These are phyloP conservation scores for Ibycter americanus DNA, from an alignment of 2,797 vertebrate genomes.

Conservation along the genomic window DNA sequence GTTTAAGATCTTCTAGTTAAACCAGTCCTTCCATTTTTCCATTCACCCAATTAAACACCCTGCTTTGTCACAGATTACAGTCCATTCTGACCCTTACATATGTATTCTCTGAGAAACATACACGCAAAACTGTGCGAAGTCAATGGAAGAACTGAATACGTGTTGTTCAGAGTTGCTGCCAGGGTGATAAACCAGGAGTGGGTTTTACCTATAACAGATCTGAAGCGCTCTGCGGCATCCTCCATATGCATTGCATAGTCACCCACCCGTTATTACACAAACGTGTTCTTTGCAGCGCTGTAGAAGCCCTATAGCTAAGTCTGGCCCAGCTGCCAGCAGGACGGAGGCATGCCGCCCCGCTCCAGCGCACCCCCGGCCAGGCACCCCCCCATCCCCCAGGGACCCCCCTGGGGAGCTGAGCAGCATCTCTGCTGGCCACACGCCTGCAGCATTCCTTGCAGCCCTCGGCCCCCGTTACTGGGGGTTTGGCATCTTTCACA, in stretches of 20 bases:
- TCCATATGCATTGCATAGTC: background rate
- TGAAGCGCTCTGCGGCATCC: background rate
- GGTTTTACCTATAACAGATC: background rate
- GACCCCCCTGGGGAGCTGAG: accelerated
- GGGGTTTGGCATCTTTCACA: background rate
- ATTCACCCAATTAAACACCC: background rate
- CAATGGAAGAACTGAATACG: background rate
- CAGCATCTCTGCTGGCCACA: accelerated
- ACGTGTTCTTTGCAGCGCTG: background rate
- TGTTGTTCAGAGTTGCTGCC: background rate
- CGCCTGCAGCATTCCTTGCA: accelerated
- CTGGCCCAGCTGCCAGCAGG: background rate
- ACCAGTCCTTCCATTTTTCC: background rate
- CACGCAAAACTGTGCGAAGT: background rate
- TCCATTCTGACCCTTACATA: background rate
- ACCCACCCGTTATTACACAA: accelerated
- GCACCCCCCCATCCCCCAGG: no score
- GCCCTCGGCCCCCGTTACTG: accelerated
- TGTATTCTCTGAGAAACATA: background rate
- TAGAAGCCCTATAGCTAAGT: no score
- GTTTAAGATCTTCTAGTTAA: background rate
- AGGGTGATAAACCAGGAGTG: background rate
- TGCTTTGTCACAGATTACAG: background rate
- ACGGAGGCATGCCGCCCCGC: no score
- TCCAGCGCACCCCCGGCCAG: no score